Evolutionary conservation across 2,113 vertebrate species (phyloP), one percentile per base, ranked within the genome.

Genomic region (Fregetta grallaria): DNA sequence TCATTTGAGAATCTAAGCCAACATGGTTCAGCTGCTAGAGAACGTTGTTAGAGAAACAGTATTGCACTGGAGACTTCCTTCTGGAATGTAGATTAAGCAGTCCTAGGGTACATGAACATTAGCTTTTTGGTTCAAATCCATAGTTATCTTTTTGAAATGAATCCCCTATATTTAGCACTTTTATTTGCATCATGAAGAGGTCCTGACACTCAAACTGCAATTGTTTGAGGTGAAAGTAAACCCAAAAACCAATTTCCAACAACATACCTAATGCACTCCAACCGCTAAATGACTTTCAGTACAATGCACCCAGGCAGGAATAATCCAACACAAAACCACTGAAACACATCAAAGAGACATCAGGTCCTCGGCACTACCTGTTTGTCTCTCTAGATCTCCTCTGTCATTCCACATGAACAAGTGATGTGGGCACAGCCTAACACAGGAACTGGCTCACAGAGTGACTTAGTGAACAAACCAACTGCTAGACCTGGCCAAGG

Each of bases 381-480:
- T 32, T 85, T 76, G 36, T 16, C 12, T 63, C 15, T 67, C 6
- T 26, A 81, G 21, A 47, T 62, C 12, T 26, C 16, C 30, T 68
- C 27, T 1, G 0, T 23, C 47, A n/a, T 58, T 62, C 13, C 34
- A 47, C 23, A 27, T 29, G 38, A n/a, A 13, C 9, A 52, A 58
- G 30, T 6, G 13, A 61, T 18, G 22, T 12, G 7, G 26, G 17
- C 5, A 42, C 21, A 85, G 7, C 12, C 14, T 47, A 52, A 61
- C 22, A 68, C 22, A 47, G 56, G 13, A 82, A 47, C 11, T 2
- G 0, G 11, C 26, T 74, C 53, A 26, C 61, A 45, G 7, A n/a
- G 10, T 8, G 10, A 53, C 13, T 62, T 55, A 7, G 21, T 1
- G 2, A 65, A 68, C 15, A 49, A 49, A 26, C 0, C 1, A 87